Base-by-base conservation (phyloP, 2,113 vertebrate species). In the Xerus inauris region DNA sequence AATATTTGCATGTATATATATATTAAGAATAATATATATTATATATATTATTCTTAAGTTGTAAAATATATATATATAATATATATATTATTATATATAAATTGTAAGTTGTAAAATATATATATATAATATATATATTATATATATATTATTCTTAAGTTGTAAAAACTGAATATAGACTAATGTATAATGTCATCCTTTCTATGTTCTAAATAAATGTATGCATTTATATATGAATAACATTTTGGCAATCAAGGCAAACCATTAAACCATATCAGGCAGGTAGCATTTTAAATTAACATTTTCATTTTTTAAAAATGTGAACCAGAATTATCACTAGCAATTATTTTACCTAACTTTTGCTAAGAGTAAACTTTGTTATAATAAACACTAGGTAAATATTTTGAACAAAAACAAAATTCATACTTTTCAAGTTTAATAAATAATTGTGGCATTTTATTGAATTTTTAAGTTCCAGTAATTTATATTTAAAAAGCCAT, bases 141-240 rank as follows among this genome's bases (percentile, higher is more conserved):
- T 26, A 26, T 62, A 24, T 51, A 19, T 82, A 72, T 67, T 89
- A 94, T 83, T 89, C 75, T 83, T 91, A 83, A n/a, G 20, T 30
- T 73, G 13, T 45, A 91, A 91, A 87, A 91, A 62, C 13, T 59
- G 30, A 4, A 59, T 94, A 59, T 54, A 86, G 2, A 47, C 13
- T 77, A 32, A 42, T 89, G 7, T 76, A n/a, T 88, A 94, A 90
- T 49, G 1, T 79, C 24, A 83, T 65, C 22, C 40, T 10, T 76
- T 95, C 76, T 94, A 62, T 51, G 5, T 89, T 87, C 1, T 71
- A 75, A 90, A 51, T 76, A 42, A 91, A 87, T 87, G 4, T 65
- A 83, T 59, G 3, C 8, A 85, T 45, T 89, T 51, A 47, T 30
- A 67, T 47, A 47, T 73, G 26, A 64, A 80, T 80, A 67, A 59